Evolutionary conservation across 2,113 vertebrate species (phyloP).

Genomic region (Talpa occidentalis): DNA sequence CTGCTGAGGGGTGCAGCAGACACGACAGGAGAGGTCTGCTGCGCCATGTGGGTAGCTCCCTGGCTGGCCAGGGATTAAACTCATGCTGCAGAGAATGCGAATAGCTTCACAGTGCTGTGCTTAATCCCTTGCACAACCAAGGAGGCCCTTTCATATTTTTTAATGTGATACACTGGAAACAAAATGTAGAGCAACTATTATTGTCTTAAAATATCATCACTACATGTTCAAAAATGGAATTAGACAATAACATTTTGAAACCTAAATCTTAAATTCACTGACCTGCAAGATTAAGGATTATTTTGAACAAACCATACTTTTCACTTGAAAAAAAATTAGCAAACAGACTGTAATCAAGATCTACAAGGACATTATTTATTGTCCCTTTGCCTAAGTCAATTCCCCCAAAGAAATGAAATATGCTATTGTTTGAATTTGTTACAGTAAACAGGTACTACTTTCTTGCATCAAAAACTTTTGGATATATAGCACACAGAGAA

Average conservation of each 20-base stretch:
- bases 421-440: conserved; percentile 6
- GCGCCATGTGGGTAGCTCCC: no score
- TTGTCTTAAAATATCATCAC: background rate
- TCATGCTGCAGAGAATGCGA: no score
- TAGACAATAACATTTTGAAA: background rate
- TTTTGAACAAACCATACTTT: conserved; percentile 45
- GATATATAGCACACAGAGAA: background rate
- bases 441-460: background rate
- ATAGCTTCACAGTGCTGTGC: no score
- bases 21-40: no score
- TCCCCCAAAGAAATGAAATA: background rate
- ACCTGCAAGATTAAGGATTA: background rate
- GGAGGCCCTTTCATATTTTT: no score
- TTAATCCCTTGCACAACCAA: no score
- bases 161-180: background rate
- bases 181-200: background rate
- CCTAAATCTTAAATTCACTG: conserved; percentile 12
- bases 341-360: background rate
- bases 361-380: background rate
- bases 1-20: no score
- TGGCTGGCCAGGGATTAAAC: no score
- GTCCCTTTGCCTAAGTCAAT: background rate
- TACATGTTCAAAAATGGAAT: background rate
- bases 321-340: conserved; percentile 46
- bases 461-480: background rate